Evolutionary conservation across 2,888 invertebrate genomes (phyloP).

Genomic region (Drosophila prolongata): DNA sequence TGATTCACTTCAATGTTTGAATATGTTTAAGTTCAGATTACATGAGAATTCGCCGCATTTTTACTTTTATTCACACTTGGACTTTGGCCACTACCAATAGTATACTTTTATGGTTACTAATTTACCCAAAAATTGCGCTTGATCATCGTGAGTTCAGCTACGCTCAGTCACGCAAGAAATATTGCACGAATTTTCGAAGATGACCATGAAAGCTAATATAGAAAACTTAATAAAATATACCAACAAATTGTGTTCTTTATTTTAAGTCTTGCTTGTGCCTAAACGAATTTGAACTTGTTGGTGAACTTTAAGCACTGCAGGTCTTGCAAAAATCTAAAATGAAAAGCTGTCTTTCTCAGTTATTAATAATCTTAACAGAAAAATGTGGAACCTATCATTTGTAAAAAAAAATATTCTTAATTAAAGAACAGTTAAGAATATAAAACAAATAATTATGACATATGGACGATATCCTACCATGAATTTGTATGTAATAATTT

Average conservation of each 20-base stretch:
- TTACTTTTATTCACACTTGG: constrained; percentile 16
- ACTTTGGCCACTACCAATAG: constrained; percentile 10
- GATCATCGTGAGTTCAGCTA: constrained; percentile 19
- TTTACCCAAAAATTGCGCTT: constrained; percentile 4
- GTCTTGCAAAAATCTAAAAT: no score
- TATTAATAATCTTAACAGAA: no score
- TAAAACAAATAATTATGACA: no score
- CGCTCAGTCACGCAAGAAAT: background rate
- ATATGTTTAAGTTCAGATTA: constrained; percentile 18
- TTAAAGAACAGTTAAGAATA: background rate
- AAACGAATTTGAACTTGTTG: background rate
- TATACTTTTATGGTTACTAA: constrained; percentile 2
- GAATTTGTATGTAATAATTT: background rate
- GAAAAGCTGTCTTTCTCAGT: no score
- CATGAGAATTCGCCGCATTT: constrained; percentile 18
- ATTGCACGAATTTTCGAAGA: background rate
- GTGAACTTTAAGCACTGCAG: background rate
- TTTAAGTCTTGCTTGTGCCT: background rate
- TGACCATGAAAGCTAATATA: background rate
- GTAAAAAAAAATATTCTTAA: background rate
- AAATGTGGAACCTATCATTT: no score
- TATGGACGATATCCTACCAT: background rate
- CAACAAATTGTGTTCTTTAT: background rate
- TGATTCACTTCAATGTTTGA: constrained; percentile 38
- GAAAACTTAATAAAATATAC: background rate